A percentile compares a stretch with the other conserved stretches of the same genome.
phyloP scores from a whole-genome alignment of 2,113 vertebrate genomes.

The Hypanus sabinus region DNA sequence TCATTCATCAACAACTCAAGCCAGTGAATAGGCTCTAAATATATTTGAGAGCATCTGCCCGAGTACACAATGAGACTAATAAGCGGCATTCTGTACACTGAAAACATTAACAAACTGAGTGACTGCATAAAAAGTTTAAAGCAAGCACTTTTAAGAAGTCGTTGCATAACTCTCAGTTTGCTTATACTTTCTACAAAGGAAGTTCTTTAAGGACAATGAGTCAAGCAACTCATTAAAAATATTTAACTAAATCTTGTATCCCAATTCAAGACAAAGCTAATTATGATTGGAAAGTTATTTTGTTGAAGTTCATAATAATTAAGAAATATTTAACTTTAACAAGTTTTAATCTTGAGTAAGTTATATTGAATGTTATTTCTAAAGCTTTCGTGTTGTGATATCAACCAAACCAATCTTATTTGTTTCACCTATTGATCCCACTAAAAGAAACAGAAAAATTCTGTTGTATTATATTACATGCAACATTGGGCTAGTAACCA shows the following conservation, averaged over 20 bases:
- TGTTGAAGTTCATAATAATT: neutral
- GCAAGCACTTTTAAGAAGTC: neutral
- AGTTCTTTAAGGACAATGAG: neutral
- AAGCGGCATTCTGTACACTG: neutral
- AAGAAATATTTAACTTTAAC: neutral
- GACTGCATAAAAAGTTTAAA: neutral
- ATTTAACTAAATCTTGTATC: neutral
- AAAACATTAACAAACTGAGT: neutral
- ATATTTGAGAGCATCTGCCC: neutral
- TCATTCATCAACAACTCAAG: neutral
- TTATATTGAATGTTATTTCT: neutral
- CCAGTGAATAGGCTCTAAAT: neutral
- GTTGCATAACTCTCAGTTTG: neutral
- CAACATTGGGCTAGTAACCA: no score
- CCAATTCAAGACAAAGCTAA: neutral
- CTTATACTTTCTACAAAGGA: neutral
- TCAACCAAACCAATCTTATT: neutral
- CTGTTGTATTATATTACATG: neutral
- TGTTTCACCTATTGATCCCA: neutral
- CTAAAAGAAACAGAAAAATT: neutral
- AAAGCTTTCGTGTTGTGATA: neutral
- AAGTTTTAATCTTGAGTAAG: neutral
- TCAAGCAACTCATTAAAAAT: neutral
- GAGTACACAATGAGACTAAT: no score
- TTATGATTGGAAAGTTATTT: neutral